Evolutionary conservation across 1,140 invertebrate genomes (phyloP), one percentile per base, ranked within the genome.

Genomic region (Stenopsyche tienmushanensis): DNA sequence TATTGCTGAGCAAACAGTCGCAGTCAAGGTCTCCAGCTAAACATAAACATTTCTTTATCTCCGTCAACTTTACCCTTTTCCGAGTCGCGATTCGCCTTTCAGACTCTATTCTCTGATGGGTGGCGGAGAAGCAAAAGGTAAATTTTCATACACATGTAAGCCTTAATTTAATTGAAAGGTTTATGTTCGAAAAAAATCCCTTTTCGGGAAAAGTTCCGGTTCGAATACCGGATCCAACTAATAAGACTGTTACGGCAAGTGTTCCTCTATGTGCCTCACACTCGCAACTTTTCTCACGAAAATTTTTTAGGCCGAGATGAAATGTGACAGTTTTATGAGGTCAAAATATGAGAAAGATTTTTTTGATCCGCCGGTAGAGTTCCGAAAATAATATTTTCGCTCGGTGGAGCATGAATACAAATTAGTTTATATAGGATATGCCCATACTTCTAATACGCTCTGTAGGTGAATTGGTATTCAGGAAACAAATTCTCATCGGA

Each of bases 401-500:
- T 49, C 58, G 45, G 58, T 39, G 45, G n/a, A 60, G 45, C 58
- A 60, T 60, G 58, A 60, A 60, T 60, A 60, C 58, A 60, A 60
- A 60, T 60, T 60, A 60, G 42, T 49, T 49, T 49, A 60, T 45
- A 60, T 60, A 60, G 42, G 58, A 34, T 60, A 44, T 60, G 34
- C 42, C 44, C 42, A 60, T 60, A 60, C 26, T 49, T 47, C 58
- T 47, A 49, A 47, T 60, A 60, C 58, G 41, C 41, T 29, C 25
- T 54, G 52, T 15, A 29, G 25, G 52, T n/a, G 52, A 29, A 54
- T 54, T 54, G 52, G 52, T 54, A 54, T 54, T 54, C 52, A 54
- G 25, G 52, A 29, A 54, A 54, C 52, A 54, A 54, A 54, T 54
- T 29, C 39, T 54, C 52, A 54, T 54, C 39, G 25, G 24, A 18